Conservation (phyloP, 2,888 invertebrate species). For the Limnephilus marmoratus region DNA sequence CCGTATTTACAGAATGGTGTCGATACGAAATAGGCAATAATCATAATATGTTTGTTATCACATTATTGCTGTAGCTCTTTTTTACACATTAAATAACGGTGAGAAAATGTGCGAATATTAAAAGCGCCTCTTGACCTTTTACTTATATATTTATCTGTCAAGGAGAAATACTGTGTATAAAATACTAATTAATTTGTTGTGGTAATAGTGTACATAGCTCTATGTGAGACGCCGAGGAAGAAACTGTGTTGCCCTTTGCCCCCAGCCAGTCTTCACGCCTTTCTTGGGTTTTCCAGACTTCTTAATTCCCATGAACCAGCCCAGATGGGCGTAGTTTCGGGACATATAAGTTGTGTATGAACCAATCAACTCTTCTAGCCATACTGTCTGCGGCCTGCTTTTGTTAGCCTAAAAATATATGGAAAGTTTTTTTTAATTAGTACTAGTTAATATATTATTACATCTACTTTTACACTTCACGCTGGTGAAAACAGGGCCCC, state of each 20-base stretch:
- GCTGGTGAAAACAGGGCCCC: too few species aligned
- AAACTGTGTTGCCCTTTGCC: slow-evolving; percentile 79
- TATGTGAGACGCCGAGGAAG: slow-evolving; percentile 73
- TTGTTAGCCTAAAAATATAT: slow-evolving; percentile 70
- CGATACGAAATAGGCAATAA: too few species aligned
- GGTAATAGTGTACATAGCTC: neutral
- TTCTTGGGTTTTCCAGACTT: slow-evolving; percentile 79
- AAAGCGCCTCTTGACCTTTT: too few species aligned
- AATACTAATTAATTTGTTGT: neutral
- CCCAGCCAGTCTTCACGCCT: slow-evolving; percentile 77
- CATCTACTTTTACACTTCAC: too few species aligned
- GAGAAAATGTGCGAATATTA: too few species aligned
- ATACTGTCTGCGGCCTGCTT: slow-evolving; percentile 75
- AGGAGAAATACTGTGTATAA: neutral
- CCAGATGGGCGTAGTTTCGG: slow-evolving; percentile 76
- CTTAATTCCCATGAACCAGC: slow-evolving; percentile 81
- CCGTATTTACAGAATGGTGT: too few species aligned
- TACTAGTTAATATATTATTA: too few species aligned
- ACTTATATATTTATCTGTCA: neutral
- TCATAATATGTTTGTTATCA: too few species aligned
- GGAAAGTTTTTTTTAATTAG: too few species aligned
- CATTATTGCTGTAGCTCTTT: too few species aligned
- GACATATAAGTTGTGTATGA: slow-evolving; percentile 79
- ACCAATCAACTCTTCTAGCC: slow-evolving; percentile 77
- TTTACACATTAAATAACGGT: too few species aligned